Base-by-base conservation (phyloP, 2,888 invertebrate genomes). In the Steromphala cineraria region DNA sequence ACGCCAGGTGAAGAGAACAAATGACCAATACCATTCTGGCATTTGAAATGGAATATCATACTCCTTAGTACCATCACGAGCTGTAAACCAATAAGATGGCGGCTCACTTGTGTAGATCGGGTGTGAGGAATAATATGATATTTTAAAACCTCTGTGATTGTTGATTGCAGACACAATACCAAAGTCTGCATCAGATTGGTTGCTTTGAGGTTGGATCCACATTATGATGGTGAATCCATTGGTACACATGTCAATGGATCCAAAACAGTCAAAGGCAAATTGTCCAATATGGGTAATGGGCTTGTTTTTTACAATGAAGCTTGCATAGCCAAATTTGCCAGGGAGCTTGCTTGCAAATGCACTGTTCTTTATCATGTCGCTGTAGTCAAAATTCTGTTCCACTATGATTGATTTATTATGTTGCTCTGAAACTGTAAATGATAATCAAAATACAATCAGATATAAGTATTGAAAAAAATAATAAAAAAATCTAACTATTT, bases 251-350 rank as follows among this genome's bases (percentile, higher is more conserved):
- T 78, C 78, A 46, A 74, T 56, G 13, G 83, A 74, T 8, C 83
- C 84, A 15, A 85, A 71, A 62, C 84, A 85, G 74, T 83, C 83
- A 46, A 78, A 80, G 15, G 79, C 75, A 62, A 81, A 81, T 67
- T 84, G 84, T 24, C 84, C 82, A 8, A 40, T 78, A 21, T 74
- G 56, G 15, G 40, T 75, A 15, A 55, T 46, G 15, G 52, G 55
- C 5, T 52, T 40, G 13, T 8, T 28, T 13, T 19, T 21, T 19
- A 28, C 40, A 19, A 74, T 40, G 75, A 10, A 79, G 15, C 74
- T 28, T 28, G 74, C 79, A 36, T 79, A 56, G 19, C 79, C 79
- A 56, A 79, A 55, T n/a, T 40, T 52, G 28, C 79, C 79, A 17
- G 53, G 55, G 4, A 24, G 74, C 8, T 40, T 31, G 15, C 36